Conservation (phyloP, 2,797 vertebrate genomes). For the Anguilla marmorata region DNA sequence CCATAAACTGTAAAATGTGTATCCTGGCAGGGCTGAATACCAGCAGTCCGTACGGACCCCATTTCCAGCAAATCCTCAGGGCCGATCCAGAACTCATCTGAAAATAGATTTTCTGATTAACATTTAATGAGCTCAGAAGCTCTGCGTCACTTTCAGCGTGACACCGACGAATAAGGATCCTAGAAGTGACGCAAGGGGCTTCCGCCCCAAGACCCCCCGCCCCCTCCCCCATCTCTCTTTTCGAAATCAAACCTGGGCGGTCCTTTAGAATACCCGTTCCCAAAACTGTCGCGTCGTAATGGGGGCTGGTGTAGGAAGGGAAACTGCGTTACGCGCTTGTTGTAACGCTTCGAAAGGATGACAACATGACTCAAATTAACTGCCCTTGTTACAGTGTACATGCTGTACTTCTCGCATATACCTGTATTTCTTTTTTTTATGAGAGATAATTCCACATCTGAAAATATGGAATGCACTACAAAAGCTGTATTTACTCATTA, state of each 20-base stretch:
- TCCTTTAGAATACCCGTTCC: not conserved
- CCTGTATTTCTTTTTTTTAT: too few relatives aligned
- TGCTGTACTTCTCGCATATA: too few relatives aligned
- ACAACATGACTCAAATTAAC: too few relatives aligned
- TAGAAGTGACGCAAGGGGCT: not conserved
- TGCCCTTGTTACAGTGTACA: not conserved
- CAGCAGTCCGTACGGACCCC: not conserved
- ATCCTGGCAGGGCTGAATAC: not conserved
- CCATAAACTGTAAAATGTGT: not conserved
- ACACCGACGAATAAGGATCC: constrained; percentile 25
- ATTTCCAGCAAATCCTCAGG: constrained; percentile 66
- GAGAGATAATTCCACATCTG: too few relatives aligned
- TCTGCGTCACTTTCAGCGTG: constrained; percentile 70
- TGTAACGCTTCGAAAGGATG: too few relatives aligned
- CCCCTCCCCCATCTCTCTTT: not conserved
- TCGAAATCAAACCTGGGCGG: not conserved
- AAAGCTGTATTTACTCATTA: not conserved
- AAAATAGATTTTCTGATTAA: constrained; percentile 84
- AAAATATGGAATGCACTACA: not conserved
- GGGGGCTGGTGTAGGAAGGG: not conserved
- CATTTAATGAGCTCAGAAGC: constrained; percentile 80
- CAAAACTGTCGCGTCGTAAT: not conserved
- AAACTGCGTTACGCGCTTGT: not conserved
- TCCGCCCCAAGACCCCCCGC: not conserved
- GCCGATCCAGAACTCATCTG: constrained; percentile 74